Conservation (phyloP, 2,888 invertebrate genomes). For the Rhagium mordax region DNA sequence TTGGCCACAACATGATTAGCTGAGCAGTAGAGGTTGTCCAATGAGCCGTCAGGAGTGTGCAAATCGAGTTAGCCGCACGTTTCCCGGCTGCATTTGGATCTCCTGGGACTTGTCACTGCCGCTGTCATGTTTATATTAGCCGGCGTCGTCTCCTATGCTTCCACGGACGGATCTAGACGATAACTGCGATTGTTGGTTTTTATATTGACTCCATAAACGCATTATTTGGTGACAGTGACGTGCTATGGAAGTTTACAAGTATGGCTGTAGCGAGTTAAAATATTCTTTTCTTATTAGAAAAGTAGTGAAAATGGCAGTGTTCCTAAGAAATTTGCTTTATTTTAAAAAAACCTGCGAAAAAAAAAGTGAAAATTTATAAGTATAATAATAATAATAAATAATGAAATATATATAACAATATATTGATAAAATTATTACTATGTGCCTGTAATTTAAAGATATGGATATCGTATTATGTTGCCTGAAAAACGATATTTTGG, state of each 20-base stretch:
- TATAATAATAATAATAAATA: too few relatives aligned
- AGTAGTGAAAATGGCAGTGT: too few relatives aligned
- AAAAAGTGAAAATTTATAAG: too few relatives aligned
- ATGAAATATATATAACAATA: too few relatives aligned
- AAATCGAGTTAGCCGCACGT: slow-evolving; percentile 64
- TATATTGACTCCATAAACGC: slow-evolving; percentile 26
- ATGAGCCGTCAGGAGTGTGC: slow-evolving; percentile 62
- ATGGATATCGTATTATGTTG: too few relatives aligned
- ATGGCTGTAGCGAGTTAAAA: too few relatives aligned
- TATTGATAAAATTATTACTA: too few relatives aligned
- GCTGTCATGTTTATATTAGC: slow-evolving; percentile 62
- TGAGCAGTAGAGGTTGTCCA: slow-evolving; percentile 60
- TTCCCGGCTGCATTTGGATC: slow-evolving; percentile 59
- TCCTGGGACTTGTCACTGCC: slow-evolving; percentile 59
- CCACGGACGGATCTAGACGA: slow-evolving; percentile 9
- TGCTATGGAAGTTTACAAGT: not conserved
- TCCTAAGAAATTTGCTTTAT: too few relatives aligned
- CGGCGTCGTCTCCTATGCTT: slow-evolving; percentile 29
- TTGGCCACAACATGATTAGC: slow-evolving; percentile 61
- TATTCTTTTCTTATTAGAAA: too few relatives aligned
- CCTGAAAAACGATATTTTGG: too few relatives aligned
- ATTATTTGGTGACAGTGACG: slow-evolving; percentile 3
- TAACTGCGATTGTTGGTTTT: slow-evolving; percentile 28
- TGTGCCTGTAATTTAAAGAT: too few relatives aligned
- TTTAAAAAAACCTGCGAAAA: too few relatives aligned